Conservation (phyloP, 1,140 invertebrate species). For the Euwallacea fornicatus region DNA sequence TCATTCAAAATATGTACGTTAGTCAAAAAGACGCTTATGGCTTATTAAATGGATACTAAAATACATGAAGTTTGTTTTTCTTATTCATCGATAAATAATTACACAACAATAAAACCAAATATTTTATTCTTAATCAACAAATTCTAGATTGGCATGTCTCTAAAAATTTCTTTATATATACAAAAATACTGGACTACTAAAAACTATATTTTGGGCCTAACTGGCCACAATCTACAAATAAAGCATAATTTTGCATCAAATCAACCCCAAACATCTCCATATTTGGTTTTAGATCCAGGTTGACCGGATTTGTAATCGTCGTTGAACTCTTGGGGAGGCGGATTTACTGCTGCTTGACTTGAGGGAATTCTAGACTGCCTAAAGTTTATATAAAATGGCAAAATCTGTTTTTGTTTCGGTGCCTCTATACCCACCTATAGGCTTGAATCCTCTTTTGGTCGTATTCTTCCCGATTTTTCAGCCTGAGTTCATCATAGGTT, state of each 20-base stretch:
- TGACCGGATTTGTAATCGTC: conserved; percentile 5
- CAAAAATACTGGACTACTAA: too few species aligned
- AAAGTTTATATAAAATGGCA: not conserved
- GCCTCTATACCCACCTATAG: conserved; percentile 42
- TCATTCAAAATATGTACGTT: too few species aligned
- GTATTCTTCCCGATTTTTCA: conserved; percentile 62
- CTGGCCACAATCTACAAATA: too few species aligned
- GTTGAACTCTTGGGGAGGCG: not conserved
- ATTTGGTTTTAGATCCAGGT: conserved; percentile 39
- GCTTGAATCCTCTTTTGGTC: conserved; percentile 49
- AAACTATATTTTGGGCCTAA: too few species aligned
- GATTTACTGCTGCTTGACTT: not conserved
- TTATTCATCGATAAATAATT: too few species aligned
- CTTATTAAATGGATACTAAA: too few species aligned
- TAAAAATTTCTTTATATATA: too few species aligned
- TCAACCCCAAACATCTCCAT: conserved; percentile 43
- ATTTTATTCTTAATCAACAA: too few species aligned
- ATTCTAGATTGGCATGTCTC: too few species aligned
- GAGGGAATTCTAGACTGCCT: not conserved
- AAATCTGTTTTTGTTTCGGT: not conserved
- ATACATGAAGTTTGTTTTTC: too few species aligned
- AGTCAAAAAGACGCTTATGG: too few species aligned
- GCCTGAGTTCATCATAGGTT: conserved; percentile 63
- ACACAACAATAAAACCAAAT: too few species aligned
- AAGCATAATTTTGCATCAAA: not conserved